phyloP scores from a whole-genome alignment of 2,888 invertebrate genomes.

The Lamellibrachia columna region DNA sequence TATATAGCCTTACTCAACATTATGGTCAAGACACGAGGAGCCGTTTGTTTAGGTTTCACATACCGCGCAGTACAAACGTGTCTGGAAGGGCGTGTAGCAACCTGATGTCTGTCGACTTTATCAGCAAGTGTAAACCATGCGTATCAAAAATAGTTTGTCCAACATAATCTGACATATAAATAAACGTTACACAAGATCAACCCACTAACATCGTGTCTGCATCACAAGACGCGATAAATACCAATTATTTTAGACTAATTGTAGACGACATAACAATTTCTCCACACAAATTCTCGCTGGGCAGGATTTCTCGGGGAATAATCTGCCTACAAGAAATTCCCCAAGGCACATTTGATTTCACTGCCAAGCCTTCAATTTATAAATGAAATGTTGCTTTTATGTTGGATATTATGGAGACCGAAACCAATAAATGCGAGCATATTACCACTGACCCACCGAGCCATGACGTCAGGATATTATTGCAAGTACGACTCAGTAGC shows the following conservation, averaged over 20 bases:
- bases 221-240: background rate
- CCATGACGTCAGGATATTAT: too few relatives aligned
- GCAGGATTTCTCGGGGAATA: background rate
- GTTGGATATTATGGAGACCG: background rate
- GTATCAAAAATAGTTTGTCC: background rate
- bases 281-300: background rate
- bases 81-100: background rate
- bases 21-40: background rate
- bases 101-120: background rate
- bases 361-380: background rate
- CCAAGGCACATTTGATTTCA: too few relatives aligned
- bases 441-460: too few relatives aligned
- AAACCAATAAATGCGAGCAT: background rate
- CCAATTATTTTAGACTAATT: background rate
- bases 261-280: background rate
- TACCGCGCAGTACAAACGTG: background rate
- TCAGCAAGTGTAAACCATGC: background rate
- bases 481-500: too few relatives aligned
- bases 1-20: background rate
- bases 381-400: background rate
- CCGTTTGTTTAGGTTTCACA: conserved; percentile 4
- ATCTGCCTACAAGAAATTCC: background rate
- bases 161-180: background rate
- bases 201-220: background rate
- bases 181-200: background rate